These are phyloP conservation scores for Trissolcus japonicus DNA, from an alignment of 2,888 invertebrate genomes.

Conservation along the genomic window DNA sequence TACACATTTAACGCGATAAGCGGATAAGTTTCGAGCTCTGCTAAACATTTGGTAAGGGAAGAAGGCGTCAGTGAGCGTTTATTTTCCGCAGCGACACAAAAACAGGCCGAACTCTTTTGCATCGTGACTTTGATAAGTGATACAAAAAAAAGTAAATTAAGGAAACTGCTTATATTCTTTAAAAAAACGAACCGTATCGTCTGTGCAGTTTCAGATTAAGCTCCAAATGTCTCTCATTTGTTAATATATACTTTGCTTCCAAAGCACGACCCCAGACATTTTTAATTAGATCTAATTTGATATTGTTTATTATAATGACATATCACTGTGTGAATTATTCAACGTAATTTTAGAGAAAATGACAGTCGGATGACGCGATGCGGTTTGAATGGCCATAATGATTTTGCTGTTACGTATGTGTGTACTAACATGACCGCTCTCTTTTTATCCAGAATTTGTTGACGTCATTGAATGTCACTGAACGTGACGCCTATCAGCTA, in stretches of 20 bases:
- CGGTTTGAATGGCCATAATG: constrained; percentile 24
- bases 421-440: constrained; percentile 9
- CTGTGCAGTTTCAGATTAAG: background rate
- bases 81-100: constrained; percentile 7
- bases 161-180: constrained; percentile 9
- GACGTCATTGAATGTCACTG: constrained; percentile 3
- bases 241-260: too few species aligned
- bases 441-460: constrained; percentile 27
- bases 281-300: constrained; percentile 19
- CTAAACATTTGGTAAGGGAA: constrained; percentile 14
- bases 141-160: constrained; percentile 8
- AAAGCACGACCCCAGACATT: too few species aligned
- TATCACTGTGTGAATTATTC: constrained; percentile 20
- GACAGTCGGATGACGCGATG: constrained; percentile 2
- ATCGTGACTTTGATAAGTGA: constrained; percentile 21
- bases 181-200: background rate
- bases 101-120: background rate
- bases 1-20: constrained; percentile 39
- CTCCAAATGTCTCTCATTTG: background rate
- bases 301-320: constrained; percentile 11
- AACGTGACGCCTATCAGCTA: too few species aligned
- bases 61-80: constrained; percentile 7
- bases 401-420: constrained; percentile 19
- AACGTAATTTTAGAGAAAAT: constrained; percentile 24
- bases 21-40: constrained; percentile 29